These are phyloP conservation scores for Hormiphora californensis DNA, from an alignment of 37 sponge, comb jelly and placozoan species.

Conservation along the genomic window DNA sequence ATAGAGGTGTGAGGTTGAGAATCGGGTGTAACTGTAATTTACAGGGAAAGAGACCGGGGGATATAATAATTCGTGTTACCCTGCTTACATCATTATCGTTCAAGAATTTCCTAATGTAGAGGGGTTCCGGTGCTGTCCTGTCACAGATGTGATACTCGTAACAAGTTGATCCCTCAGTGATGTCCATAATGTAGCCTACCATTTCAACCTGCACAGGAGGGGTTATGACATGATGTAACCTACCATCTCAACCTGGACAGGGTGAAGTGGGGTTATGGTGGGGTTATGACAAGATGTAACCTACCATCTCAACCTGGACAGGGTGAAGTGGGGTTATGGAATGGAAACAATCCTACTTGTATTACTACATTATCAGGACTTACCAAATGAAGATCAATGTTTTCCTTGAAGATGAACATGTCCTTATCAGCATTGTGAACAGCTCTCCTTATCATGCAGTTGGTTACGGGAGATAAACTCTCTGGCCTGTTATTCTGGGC, in stretches of 20 bases:
- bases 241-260: conserved; percentile 68
- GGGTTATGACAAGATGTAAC: conserved; percentile 72
- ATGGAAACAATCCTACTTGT: no score
- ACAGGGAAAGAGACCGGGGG: no score
- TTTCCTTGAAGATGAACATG: conserved; percentile 3
- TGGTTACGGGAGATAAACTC: neutral
- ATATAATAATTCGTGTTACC: neutral
- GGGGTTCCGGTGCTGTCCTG: conserved; percentile 71
- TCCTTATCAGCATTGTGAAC: neutral
- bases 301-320: conserved; percentile 73
- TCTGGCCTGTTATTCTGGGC: neutral
- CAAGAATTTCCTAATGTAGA: conserved; percentile 72
- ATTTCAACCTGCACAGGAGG: no score
- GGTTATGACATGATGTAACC: conserved; percentile 77
- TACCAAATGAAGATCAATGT: conserved; percentile 20
- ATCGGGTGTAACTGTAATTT: neutral
- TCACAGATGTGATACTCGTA: conserved; percentile 76
- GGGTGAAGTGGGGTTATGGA: no score
- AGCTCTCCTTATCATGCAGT: neutral
- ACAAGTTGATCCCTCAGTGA: conserved; percentile 64
- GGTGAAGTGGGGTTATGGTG: no score
- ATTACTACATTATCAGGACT: no score
- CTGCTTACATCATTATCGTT: conserved; percentile 62
- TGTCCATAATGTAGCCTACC: conserved; percentile 75
- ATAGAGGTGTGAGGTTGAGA: conserved; percentile 52